Conservation (phyloP, 2,113 vertebrate genomes). For the Athene cunicularia region DNA sequence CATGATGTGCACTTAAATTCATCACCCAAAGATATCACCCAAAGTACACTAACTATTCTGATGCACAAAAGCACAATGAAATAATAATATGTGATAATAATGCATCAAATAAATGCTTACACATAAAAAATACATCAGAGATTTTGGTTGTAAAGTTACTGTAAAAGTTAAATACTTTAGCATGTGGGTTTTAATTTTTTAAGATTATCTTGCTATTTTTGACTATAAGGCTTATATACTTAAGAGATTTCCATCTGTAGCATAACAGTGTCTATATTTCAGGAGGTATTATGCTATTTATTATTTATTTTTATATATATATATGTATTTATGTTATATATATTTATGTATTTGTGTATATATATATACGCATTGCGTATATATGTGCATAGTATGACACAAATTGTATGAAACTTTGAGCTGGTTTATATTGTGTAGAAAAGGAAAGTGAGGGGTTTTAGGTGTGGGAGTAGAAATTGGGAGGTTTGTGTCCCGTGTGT, state of each 20-base stretch:
- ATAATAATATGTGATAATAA: not conserved
- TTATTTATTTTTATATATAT: fast-evolving
- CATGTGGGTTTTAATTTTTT: not conserved
- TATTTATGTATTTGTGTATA: not conserved
- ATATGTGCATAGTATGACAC: too few relatives aligned
- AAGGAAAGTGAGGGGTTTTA: not conserved
- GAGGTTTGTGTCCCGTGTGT: not conserved
- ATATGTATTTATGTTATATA: too few relatives aligned
- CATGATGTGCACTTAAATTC: not conserved
- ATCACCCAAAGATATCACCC: not conserved
- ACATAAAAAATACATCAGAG: not conserved
- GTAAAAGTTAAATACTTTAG: not conserved
- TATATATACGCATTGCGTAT: too few relatives aligned
- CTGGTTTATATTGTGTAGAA: not conserved
- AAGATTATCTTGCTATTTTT: not conserved
- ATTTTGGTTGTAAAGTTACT: not conserved
- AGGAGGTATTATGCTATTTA: not conserved
- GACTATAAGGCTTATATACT: not conserved
- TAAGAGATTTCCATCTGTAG: not conserved
- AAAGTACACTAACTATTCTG: not conserved
- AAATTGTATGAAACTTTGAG: not conserved
- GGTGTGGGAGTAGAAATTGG: not conserved
- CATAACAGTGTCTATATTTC: not conserved
- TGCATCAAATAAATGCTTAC: not conserved
- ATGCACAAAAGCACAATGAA: not conserved